Conservation (phyloP, 1,140 invertebrate species). For the Diachasma alloeum region DNA sequence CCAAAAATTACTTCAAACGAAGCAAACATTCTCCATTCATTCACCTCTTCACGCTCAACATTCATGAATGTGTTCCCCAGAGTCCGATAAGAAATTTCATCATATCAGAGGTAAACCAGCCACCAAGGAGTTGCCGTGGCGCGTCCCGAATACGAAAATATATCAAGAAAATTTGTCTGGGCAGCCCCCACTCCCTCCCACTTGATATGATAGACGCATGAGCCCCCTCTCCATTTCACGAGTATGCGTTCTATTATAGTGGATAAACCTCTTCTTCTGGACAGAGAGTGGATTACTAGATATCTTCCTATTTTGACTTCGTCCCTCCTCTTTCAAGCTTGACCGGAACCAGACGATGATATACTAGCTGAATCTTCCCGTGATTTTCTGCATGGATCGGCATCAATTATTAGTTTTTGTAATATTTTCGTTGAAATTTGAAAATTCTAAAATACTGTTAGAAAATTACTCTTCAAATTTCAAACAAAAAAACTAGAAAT, state of each 20-base stretch:
- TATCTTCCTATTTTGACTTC: neutral
- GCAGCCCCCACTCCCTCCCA: neutral
- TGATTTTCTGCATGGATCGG: too few species aligned
- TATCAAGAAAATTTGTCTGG: neutral
- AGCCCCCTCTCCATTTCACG: neutral
- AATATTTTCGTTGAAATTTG: too few species aligned
- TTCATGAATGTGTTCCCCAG: neutral
- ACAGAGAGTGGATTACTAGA: neutral
- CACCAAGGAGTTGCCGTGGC: neutral
- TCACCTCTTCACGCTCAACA: neutral
- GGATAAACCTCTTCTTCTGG: neutral
- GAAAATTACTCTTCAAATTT: too few species aligned
- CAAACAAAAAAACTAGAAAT: too few species aligned
- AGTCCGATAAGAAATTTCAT: neutral
- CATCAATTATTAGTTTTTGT: too few species aligned
- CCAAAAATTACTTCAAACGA: too few species aligned
- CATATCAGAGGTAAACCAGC: neutral
- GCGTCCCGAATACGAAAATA: neutral
- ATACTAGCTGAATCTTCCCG: neutral
- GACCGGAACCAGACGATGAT: neutral
- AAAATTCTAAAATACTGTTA: too few species aligned
- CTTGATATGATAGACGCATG: neutral
- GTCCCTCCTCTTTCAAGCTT: neutral
- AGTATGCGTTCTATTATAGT: neutral
- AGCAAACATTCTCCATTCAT: too few species aligned